Evolutionary conservation across 2,113 vertebrate genomes (phyloP), one percentile per base, ranked within the genome.

Genomic region (Bubo blakistoni): DNA sequence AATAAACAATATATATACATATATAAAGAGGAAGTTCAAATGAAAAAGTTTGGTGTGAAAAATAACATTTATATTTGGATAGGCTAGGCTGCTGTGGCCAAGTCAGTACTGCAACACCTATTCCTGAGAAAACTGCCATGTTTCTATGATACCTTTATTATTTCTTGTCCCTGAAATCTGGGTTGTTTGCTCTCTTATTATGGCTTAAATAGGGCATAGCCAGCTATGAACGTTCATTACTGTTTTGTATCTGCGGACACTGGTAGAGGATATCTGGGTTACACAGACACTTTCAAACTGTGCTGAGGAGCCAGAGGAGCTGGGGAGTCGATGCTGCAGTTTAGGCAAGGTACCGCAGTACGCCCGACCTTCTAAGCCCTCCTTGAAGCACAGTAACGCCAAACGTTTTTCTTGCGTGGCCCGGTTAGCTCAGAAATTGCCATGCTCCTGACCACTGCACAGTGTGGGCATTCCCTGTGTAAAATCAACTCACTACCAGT

Each of bases 21-120:
- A 58, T 25, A 91, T 46, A 74, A 93, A 95, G 62, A 94, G 81
- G 81, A 94, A 91, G 58, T 59, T 73, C 88, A 89, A 89, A 96
- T 86, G 16, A 42, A 94, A 74, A 87, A 66, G 11, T n/a, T 66
- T 65, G 12, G 34, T 73, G 77, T 54, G 40, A 92, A 95, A 87
- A 94, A 85, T 54, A 81, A 71, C 44, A 82, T 94, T 95, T 87
- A 29, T 38, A 34, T 86, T 94, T 42, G n/a, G 32, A 49, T 38
- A 74, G 54, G 9, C 42, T 18, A 66, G 21, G 46, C 54, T 63
- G n/a, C 29, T 47, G 26, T 32, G 62, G 58, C 38, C 40, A 25
- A 77, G 51, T 54, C 67, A 74, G 38, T 21, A 19, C 22, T 24
- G 49, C 18, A 69, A n/a, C 15, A 61, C 17, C 11, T 55, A 3